Evolutionary conservation across 2,888 invertebrate species (phyloP), one percentile per base, ranked within the genome.

Genomic region (Ornithoptera priamus): DNA sequence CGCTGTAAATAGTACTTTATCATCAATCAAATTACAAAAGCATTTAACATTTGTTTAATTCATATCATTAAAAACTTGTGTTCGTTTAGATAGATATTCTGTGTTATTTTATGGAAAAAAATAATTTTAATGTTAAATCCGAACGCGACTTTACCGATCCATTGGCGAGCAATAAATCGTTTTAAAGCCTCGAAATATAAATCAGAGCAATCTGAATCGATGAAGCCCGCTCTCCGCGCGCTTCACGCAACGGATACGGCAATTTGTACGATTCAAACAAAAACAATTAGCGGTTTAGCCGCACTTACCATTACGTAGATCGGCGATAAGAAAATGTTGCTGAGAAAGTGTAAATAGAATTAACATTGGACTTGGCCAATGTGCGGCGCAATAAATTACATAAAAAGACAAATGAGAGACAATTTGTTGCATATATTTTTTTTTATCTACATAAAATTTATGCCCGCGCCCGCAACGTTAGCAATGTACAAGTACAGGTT

Each of bases 301-400:
- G 85, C 85, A 83, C 82, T 88, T 81, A 85, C 84, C 86, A 88
- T 88, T 88, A 87, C 87, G 84, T 85, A 87, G 91, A 91, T 91
- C 73, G 69, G n/a, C 83, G 91, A 91, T 91, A 90, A 81, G 78
- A 69, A 70, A 74, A 74, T 76, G 75, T 75, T 74, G 73, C 74
- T 73, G 75, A 74, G 75, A 77, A 75, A 76, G 78, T 79, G 77
- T 75, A 79, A 80, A 78, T 79, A 79, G 77, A 76, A 72, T 73
- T 71, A 70, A 70, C 67, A 62, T 65, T 60, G 64, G 67, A 24
- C 58, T 50, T 62, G 60, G 66, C 60, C 62, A 65, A 57, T 70
- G 58, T 65, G 68, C 69, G 65, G 66, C 65, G 70, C 72, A 71
- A 70, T 74, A 74, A 74, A 72, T 74, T 71, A 74, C 68, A 63